Base-by-base conservation (phyloP, 2,113 vertebrate species). In the Okapia johnstoni region DNA sequence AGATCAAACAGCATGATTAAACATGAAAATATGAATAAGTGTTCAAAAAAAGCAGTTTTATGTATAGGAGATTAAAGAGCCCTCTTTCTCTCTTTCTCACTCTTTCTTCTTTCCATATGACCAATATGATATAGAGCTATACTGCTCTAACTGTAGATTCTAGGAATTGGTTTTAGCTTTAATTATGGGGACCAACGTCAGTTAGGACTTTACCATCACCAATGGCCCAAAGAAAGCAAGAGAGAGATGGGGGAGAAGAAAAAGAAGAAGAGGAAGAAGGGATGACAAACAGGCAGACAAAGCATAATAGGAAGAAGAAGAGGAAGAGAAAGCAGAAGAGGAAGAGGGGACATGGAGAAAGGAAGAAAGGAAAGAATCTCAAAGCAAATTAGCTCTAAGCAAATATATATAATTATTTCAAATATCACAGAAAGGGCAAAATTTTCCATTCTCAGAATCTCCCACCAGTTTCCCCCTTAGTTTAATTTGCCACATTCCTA, bases 221-320 rank as follows among this genome's bases (percentile, higher is more conserved):
- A 58, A 21, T 21, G 21, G 46, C 36, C 9, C 25, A 36, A 26
- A 50, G 46, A 33, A 80, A 12, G 48, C 46, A 21, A 60, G 16
- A 54, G 8, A 10, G 2, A 21, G 4, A 33, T 3, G 1, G 4
- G 1, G 11, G 16, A 7, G 26, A 1, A 6, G 7, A 19, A 7
- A 5, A 13, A 23, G 10, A 63, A 40, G 12, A 7, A 8, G 16
- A 26, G 26, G 5, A 33, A 11, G 21, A 46, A 43, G 12, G 2
- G 10, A 7, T 14, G 3, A 9, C 16, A 14, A 26, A 30, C 13
- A 60, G 13, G 26, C 11, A 25, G 7, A 7, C 16, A 7, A 2
- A 85, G 6, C 5, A 21, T 1, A 10, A 40, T 11, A 23, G n/a
- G n/a, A 30, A 17, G 26, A 36, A 58, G 7, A 13, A 23, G 21